Evolutionary conservation across 2,113 vertebrate genomes (phyloP), one percentile per base, ranked within the genome.

Genomic region (Hippopotamus amphibius): DNA sequence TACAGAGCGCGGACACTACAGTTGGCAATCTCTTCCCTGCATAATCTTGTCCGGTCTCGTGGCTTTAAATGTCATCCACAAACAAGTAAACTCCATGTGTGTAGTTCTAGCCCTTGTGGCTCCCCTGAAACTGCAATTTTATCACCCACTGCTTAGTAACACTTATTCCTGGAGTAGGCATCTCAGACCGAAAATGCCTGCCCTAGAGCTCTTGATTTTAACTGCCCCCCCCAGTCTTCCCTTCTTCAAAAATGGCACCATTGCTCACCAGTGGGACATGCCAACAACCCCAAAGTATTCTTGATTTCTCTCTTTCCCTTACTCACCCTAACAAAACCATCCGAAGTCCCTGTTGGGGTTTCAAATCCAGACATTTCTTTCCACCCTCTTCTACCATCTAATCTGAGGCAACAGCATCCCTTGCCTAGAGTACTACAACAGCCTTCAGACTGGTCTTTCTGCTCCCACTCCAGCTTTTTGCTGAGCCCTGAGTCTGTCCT

Each of bases 351-450:
- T 19, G 0, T 55, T 55, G n/a, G 22, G 65, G 21, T 81, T 87
- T n/a, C n/a, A 17, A 37, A 61, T 8, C 50, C 22, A 65, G 10
- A 30, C 4, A 5, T 46, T 61, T 68, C 71, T 79, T 93, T 48
- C 37, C 2, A 43, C 0, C 11, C 4, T 69, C 4, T 26, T 7
- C 19, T 57, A 30, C 19, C 7, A 0, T 43, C 50, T 43, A 15
- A 22, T 46, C 43, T 30, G 76, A 77, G 22, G 17, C 71, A 43
- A 10, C 14, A 12, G 1, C 11, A n/a, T 8, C 21, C 46, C 3
- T 77, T 15, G 11, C 26, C 26, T 33, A 5, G 16, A 16, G 48
- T 37, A 17, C 15, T 0, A 0, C 21, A 26, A 1, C 10, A 28
- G 41, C 4, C 13, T 80, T 68, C 50, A 26, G 0, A 19, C 2